A percentile compares a stretch with the other conserved stretches of the same genome.
These are phyloP conservation scores for Pseudanteris insignis DNA, from an alignment of 2,888 invertebrate genomes.

Conservation along the genomic window DNA sequence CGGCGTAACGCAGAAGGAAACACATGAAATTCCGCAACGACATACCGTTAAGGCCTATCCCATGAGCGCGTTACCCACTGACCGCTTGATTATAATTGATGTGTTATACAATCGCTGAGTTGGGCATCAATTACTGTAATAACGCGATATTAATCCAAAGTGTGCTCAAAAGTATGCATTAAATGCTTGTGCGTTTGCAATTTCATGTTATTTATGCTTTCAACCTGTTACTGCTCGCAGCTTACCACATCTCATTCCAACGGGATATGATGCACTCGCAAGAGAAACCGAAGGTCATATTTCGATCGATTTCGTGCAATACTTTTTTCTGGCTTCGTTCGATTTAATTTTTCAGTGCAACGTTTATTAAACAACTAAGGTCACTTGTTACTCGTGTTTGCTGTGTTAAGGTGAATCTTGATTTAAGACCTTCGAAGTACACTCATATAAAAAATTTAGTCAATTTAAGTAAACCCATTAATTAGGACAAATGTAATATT, in stretches of 20 bases:
- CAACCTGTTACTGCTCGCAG: background rate
- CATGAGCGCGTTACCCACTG: constrained; percentile 33
- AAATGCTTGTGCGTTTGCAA: background rate
- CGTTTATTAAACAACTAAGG: too few relatives aligned
- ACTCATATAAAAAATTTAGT: too few relatives aligned
- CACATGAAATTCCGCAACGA: constrained; percentile 20
- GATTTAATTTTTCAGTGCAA: too few relatives aligned
- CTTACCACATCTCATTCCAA: constrained; percentile 1
- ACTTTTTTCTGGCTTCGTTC: background rate
- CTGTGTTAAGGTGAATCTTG: too few relatives aligned
- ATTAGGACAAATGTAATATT: too few relatives aligned
- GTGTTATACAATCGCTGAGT: constrained; percentile 23
- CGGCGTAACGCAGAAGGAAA: constrained; percentile 18
- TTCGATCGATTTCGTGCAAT: background rate
- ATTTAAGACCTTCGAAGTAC: too few relatives aligned
- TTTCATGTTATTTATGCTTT: background rate
- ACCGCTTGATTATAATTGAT: constrained; percentile 34
- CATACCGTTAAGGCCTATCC: constrained; percentile 30
- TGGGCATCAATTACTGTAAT: constrained; percentile 21
- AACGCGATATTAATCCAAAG: constrained; percentile 17
- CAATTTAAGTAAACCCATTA: too few relatives aligned
- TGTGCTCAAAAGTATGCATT: constrained; percentile 11
- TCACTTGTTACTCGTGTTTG: too few relatives aligned
- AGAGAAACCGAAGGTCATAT: background rate
- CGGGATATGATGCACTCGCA: constrained; percentile 3